Percentiles rank a stretch among this genome's conserved stretches.
These are phyloP conservation scores for Helogale parvula DNA, from an alignment of 2,113 vertebrate species.

Conservation along the genomic window DNA sequence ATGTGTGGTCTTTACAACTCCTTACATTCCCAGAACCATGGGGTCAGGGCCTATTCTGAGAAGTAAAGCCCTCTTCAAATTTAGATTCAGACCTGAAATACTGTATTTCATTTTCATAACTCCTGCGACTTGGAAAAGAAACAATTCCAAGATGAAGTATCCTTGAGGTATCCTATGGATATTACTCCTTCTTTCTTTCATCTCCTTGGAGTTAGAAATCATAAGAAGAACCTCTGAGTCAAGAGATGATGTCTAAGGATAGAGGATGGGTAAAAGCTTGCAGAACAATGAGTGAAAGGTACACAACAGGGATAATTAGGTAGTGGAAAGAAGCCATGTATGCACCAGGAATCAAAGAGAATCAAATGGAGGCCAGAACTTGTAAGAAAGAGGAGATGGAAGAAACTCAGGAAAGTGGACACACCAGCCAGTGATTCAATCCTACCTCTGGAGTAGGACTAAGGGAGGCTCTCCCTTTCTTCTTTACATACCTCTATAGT, in stretches of 20 bases:
- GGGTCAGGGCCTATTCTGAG: background rate
- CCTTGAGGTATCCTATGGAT: background rate
- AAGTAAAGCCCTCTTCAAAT: background rate
- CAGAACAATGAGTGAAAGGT: background rate
- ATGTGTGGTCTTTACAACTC: background rate
- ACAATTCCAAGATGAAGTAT: background rate
- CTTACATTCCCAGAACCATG: no score
- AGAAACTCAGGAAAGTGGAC: background rate
- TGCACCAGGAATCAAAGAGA: background rate
- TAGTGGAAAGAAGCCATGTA: background rate
- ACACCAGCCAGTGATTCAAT: rapidly evolving
- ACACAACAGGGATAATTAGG: background rate
- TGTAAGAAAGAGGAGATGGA: background rate
- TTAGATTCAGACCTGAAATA: background rate
- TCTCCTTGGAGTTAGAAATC: background rate
- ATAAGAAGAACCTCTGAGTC: background rate
- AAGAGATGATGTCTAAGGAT: no score
- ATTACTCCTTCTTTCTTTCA: background rate
- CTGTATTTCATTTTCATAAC: background rate
- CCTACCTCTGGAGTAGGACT: rapidly evolving
- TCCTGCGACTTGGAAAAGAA: background rate
- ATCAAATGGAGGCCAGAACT: no score
- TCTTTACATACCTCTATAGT: background rate
- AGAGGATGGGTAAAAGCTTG: background rate
- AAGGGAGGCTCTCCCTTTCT: background rate